Evolutionary conservation across 2,113 vertebrate genomes (phyloP).

Genomic region (Petrocephalus microphthalmus): DNA sequence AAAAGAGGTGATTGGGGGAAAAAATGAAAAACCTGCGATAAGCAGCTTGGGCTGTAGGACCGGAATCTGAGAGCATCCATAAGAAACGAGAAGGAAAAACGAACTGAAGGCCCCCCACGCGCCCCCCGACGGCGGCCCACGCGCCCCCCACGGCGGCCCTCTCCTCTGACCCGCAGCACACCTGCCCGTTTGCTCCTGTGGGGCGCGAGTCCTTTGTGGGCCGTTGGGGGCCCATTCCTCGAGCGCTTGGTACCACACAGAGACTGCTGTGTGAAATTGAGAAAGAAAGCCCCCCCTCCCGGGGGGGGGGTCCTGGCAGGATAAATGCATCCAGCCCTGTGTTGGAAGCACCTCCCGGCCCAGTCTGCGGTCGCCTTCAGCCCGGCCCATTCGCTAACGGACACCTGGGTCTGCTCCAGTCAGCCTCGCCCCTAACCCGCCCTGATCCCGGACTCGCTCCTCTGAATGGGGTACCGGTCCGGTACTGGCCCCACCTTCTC

Average conservation of each 20-base stretch:
- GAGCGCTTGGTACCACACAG: not conserved
- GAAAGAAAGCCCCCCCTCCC: not conserved
- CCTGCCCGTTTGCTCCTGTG: not conserved
- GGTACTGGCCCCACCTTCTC: constrained; percentile 55
- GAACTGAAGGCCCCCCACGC: constrained; percentile 39
- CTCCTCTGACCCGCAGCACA: not conserved
- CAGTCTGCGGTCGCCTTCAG: not conserved
- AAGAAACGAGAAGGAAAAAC: constrained; percentile 67
- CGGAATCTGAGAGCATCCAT: constrained; percentile 70
- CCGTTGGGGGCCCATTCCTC: not conserved
- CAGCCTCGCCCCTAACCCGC: too few species aligned
- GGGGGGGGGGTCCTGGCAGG: not conserved
- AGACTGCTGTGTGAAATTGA: not conserved
- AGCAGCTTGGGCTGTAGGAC: constrained; percentile 76
- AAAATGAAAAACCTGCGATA: constrained; percentile 49
- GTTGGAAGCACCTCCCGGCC: not conserved
- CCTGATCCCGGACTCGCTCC: not conserved
- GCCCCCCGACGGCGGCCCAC: constrained; percentile 1
- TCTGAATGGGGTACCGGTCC: constrained; percentile 53
- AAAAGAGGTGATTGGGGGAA: constrained; percentile 52
- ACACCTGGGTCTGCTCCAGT: not conserved
- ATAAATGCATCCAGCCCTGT: not conserved
- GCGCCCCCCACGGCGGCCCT: constrained; percentile 4
- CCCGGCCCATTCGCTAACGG: not conserved
- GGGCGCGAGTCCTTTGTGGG: not conserved